Percentiles rank a stretch among this genome's conserved stretches.
Evolutionary conservation across 2,888 invertebrate genomes (phyloP).

Genomic region (Mimas tiliae): DNA sequence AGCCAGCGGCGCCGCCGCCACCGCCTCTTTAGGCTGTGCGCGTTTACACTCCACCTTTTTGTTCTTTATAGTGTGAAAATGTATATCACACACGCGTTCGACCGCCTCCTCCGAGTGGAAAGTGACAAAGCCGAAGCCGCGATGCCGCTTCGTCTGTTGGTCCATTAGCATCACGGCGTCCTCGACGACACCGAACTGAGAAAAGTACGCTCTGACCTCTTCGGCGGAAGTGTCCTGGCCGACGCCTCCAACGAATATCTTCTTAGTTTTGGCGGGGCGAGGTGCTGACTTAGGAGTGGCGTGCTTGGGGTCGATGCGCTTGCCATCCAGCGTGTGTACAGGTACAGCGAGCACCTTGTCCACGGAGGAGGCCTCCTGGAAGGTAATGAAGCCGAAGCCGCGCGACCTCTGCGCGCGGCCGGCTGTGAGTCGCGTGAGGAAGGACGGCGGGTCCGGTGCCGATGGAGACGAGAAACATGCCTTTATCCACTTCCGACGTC

Average conservation of each 20-base stretch:
- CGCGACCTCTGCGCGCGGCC: slow-evolving; percentile 93
- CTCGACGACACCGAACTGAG: slow-evolving; percentile 95
- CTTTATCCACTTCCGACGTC: slow-evolving; percentile 5
- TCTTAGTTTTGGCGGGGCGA: slow-evolving; percentile 94
- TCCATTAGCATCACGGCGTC: slow-evolving; percentile 98
- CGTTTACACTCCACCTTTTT: slow-evolving; percentile 96
- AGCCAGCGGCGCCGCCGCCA: slow-evolving; percentile 87
- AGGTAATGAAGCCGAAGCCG: slow-evolving; percentile 97
- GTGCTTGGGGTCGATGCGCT: slow-evolving; percentile 97
- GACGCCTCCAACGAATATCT: slow-evolving; percentile 96
- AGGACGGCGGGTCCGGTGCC: background rate
- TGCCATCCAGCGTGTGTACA: slow-evolving; percentile 95
- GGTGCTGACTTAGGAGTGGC: slow-evolving; percentile 96
- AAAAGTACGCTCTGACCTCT: slow-evolving; percentile 95
- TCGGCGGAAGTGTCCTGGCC: slow-evolving; percentile 96
- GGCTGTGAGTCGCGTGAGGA: slow-evolving; percentile 27
- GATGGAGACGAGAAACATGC: slow-evolving; percentile 11
- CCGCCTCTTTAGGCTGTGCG: slow-evolving; percentile 95
- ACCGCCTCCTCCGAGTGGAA: slow-evolving; percentile 96
- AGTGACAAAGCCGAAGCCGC: slow-evolving; percentile 96
- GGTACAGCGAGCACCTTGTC: slow-evolving; percentile 96
- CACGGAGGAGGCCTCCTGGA: slow-evolving; percentile 95
- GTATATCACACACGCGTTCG: slow-evolving; percentile 96
- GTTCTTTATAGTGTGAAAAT: slow-evolving; percentile 96
- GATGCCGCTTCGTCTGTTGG: slow-evolving; percentile 95